Percentiles rank a stretch among this genome's conserved stretches.
phyloP scores from a whole-genome alignment of 2,888 invertebrate species.

The Lordiphosa andalusiaca region DNA sequence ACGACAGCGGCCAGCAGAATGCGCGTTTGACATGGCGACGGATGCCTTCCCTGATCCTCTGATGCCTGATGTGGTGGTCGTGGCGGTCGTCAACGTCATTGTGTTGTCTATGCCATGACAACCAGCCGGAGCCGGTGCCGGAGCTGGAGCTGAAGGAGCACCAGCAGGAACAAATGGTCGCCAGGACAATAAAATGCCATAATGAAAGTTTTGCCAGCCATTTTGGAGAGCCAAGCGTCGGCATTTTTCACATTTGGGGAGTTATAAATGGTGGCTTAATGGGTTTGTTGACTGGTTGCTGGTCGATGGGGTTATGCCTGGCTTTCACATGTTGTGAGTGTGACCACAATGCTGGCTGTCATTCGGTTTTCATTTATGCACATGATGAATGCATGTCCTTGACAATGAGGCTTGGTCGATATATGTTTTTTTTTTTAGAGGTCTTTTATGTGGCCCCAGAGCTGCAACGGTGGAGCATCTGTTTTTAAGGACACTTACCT shows the following conservation, averaged over 20 bases:
- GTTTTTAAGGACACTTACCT: constrained; percentile 47
- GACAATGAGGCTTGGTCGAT: constrained; percentile 22
- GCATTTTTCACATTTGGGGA: constrained; percentile 25
- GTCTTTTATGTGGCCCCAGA: too few relatives aligned
- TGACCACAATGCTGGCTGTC: constrained; percentile 6
- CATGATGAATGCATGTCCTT: constrained; percentile 28
- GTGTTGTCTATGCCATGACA: constrained; percentile 46
- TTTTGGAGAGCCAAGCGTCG: constrained; percentile 11
- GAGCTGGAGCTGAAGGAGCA: constrained; percentile 14
- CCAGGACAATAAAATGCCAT: constrained; percentile 69
- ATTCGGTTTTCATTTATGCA: constrained; percentile 5
- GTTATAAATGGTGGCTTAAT: constrained; percentile 67
- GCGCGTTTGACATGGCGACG: constrained; percentile 51
- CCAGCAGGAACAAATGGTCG: constrained; percentile 43
- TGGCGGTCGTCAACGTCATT: constrained; percentile 29
- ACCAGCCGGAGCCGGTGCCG: constrained; percentile 20
- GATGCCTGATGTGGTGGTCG: constrained; percentile 37
- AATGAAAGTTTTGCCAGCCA: constrained; percentile 59
- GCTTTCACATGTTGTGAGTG: not conserved
- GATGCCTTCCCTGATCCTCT: constrained; percentile 26
- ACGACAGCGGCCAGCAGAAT: constrained; percentile 42
- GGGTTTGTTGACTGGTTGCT: constrained; percentile 68
- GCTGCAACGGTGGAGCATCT: constrained; percentile 2
- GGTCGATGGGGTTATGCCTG: constrained; percentile 29
- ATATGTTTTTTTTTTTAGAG: too few relatives aligned